Evolutionary conservation across 2,888 invertebrate species (phyloP).

Genomic region (Vesta saturnalis): DNA sequence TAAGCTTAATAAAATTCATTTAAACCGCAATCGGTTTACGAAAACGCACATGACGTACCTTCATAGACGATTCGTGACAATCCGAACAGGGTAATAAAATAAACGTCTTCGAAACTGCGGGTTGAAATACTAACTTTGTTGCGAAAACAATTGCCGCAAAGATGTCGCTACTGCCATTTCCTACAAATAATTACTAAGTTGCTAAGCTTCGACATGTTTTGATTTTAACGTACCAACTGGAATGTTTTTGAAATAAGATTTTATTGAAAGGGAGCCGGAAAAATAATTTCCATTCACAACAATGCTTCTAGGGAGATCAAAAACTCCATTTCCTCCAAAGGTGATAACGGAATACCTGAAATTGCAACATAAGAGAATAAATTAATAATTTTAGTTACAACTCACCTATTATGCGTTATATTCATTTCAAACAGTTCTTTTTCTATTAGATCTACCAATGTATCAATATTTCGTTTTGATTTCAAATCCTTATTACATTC

Average conservation of each 20-base stretch:
- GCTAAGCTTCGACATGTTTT: not conserved
- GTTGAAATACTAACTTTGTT: constrained; percentile 78
- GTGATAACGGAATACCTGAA: constrained; percentile 81
- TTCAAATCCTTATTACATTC: constrained; percentile 80
- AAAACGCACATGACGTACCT: constrained; percentile 63
- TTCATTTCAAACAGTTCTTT: constrained; percentile 74
- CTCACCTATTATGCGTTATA: constrained; percentile 71
- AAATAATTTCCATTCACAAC: constrained; percentile 74
- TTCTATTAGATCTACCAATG: constrained; percentile 73
- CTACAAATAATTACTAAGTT: constrained; percentile 49
- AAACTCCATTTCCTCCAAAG: constrained; percentile 78
- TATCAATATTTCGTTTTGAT: constrained; percentile 73
- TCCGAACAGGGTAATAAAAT: constrained; percentile 82
- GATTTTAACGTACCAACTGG: constrained; percentile 66
- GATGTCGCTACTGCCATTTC: constrained; percentile 72
- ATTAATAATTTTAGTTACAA: constrained; percentile 19
- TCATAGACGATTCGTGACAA: constrained; percentile 76
- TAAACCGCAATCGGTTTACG: not conserved
- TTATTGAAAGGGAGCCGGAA: constrained; percentile 70
- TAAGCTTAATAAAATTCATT: not conserved
- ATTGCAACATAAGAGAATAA: constrained; percentile 25
- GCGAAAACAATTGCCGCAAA: constrained; percentile 81
- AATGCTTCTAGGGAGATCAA: constrained; percentile 70
- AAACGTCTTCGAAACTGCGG: constrained; percentile 85
- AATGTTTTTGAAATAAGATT: constrained; percentile 75